A percentile compares a stretch with the other conserved stretches of the same genome.
Conservation (phyloP, 2,888 invertebrate genomes). For the Hetaerina titia region DNA sequence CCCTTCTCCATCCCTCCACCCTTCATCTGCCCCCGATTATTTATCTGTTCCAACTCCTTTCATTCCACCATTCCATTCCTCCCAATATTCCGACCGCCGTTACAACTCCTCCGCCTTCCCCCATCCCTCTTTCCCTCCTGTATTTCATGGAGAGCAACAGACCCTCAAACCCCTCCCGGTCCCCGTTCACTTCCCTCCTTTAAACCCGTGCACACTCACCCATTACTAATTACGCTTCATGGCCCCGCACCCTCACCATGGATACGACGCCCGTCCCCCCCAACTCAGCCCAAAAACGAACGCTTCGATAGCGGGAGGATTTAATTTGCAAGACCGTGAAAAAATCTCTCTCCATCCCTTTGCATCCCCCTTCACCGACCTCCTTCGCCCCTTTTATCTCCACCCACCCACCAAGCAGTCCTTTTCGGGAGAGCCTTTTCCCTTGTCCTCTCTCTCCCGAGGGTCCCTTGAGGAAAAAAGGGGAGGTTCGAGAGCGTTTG, state of each 20-base stretch:
- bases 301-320: not conserved
- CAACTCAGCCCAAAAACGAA: not conserved
- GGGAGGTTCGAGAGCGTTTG: not conserved
- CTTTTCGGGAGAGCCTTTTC: not conserved
- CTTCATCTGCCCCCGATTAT: not conserved
- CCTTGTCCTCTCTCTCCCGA: not conserved
- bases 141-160: no score
- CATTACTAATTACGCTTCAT: not conserved
- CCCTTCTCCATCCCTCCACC: not conserved
- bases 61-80: not conserved
- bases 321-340: slow-evolving; percentile 18
- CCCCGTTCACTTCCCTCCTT: not conserved
- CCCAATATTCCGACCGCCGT: not conserved
- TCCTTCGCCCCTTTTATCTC: not conserved
- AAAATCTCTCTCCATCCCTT: not conserved
- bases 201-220: not conserved
- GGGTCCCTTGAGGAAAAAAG: not conserved
- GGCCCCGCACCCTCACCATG: not conserved
- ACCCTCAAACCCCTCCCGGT: no score
- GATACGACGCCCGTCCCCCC: not conserved
- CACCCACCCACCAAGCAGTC: not conserved
- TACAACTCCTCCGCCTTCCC: not conserved
- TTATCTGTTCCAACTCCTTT: not conserved
- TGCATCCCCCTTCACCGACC: not conserved
- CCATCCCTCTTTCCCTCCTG: not conserved